Percentiles rank a stretch among this genome's conserved stretches.
phyloP scores from a whole-genome alignment of 2,888 invertebrate species.

The Epinotia demarniana region DNA sequence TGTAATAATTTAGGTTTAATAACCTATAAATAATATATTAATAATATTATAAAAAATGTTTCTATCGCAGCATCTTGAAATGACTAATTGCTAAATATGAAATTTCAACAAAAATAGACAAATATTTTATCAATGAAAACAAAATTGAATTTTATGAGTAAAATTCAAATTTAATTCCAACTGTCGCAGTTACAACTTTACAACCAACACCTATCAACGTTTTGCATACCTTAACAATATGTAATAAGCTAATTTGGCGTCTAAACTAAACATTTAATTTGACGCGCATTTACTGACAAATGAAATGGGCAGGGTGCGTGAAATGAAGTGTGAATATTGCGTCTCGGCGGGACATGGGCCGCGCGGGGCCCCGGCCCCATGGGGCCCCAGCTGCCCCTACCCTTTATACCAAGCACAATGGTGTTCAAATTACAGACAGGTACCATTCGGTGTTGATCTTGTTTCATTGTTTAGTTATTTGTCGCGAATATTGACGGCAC shows the following conservation, averaged over 20 bases:
- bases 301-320: conserved; percentile 76
- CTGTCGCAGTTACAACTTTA: neutral
- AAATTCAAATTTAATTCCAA: neutral
- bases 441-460: conserved; percentile 63
- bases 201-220: conserved; percentile 13
- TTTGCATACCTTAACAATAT: conserved; percentile 27
- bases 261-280: conserved; percentile 62
- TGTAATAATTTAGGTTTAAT: too few relatives aligned
- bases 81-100: neutral
- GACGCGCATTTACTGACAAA: conserved; percentile 68
- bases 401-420: conserved; percentile 70
- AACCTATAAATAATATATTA: too few relatives aligned
- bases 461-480: conserved; percentile 57
- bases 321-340: conserved; percentile 85
- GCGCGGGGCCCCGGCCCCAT: conserved; percentile 52
- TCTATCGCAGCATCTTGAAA: neutral
- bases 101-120: neutral
- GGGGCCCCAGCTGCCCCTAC: conserved; percentile 72
- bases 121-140: neutral
- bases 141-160: neutral
- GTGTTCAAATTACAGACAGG: conserved; percentile 73
- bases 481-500: conserved; percentile 61
- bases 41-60: too few relatives aligned
- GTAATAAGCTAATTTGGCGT: conserved; percentile 60
- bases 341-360: conserved; percentile 68